Evolutionary conservation across 2,888 invertebrate species (phyloP).

Genomic region (Orthosia gothica): DNA sequence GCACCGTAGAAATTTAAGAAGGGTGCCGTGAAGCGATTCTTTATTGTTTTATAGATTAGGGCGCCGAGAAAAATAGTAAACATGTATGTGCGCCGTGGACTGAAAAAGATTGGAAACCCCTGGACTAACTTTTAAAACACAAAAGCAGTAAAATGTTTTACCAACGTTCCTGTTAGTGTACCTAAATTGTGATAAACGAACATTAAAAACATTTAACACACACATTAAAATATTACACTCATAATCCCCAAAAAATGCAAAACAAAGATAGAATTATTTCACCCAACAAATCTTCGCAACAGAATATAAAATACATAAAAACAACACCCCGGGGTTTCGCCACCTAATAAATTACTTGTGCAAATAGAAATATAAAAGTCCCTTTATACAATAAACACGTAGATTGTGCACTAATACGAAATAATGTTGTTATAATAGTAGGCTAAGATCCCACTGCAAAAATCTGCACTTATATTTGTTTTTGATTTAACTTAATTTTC

Average conservation of each 20-base stretch:
- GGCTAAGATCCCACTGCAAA: no score
- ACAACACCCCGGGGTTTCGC: conserved; percentile 40
- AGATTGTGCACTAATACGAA: conserved; percentile 72
- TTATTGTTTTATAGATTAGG: no score
- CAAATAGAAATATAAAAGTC: conserved; percentile 76
- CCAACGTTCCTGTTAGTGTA: neutral
- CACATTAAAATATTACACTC: conserved; percentile 10
- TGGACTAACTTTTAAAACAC: neutral
- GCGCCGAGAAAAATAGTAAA: no score
- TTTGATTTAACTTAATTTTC: no score
- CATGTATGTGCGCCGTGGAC: no score
- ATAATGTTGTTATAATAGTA: conserved; percentile 71
- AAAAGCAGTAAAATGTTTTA: neutral
- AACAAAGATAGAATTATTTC: conserved; percentile 17
- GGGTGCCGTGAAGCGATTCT: no score
- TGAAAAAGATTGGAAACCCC: no score
- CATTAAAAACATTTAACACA: neutral
- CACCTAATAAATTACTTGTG: conserved; percentile 65
- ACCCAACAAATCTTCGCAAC: conserved; percentile 34
- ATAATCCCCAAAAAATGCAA: conserved; percentile 14
- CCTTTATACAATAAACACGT: conserved; percentile 70
- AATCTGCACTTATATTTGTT: no score
- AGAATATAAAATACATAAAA: conserved; percentile 49
- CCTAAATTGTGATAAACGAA: neutral
- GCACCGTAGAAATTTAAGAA: no score